phyloP scores from a whole-genome alignment of 2,797 vertebrate genomes.

The Antennarius maculatus region DNA sequence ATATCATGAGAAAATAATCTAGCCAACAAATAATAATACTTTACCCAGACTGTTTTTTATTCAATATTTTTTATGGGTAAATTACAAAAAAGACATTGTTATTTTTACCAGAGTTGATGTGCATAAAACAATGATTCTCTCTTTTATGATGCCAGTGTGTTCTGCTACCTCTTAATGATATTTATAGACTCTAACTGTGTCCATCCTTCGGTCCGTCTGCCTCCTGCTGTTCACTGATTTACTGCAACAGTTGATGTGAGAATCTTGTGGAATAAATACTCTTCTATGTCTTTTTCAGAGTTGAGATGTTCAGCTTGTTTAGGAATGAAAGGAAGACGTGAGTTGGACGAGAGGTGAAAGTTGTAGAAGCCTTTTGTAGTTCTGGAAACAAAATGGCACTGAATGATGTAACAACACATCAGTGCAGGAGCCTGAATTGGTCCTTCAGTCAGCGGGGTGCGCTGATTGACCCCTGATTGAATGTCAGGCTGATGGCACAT shows the following conservation, averaged over 20 bases:
- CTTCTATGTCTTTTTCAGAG: neutral
- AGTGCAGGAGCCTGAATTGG: conserved; percentile 1
- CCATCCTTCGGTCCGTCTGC: neutral
- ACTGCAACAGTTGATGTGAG: neutral
- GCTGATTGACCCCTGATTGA: conserved; percentile 19
- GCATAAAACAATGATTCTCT: too few species aligned
- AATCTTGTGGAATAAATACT: neutral
- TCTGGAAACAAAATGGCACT: neutral
- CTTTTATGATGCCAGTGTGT: too few species aligned
- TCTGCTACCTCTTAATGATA: neutral
- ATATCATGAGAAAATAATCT: too few species aligned
- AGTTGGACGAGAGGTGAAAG: conserved; percentile 26
- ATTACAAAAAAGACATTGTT: too few species aligned
- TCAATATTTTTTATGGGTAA: too few species aligned
- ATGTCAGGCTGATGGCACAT: conserved; percentile 30
- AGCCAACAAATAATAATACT: too few species aligned
- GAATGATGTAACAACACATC: neutral
- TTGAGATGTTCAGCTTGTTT: conserved; percentile 14
- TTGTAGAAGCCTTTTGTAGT: conserved; percentile 19
- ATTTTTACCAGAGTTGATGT: too few species aligned
- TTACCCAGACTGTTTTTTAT: too few species aligned
- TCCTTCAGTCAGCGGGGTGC: neutral
- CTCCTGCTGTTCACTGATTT: neutral
- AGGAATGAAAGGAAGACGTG: neutral
- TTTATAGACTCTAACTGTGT: neutral